Evolutionary conservation across 2,888 invertebrate genomes (phyloP).

Genomic region (Cephus pulcher): DNA sequence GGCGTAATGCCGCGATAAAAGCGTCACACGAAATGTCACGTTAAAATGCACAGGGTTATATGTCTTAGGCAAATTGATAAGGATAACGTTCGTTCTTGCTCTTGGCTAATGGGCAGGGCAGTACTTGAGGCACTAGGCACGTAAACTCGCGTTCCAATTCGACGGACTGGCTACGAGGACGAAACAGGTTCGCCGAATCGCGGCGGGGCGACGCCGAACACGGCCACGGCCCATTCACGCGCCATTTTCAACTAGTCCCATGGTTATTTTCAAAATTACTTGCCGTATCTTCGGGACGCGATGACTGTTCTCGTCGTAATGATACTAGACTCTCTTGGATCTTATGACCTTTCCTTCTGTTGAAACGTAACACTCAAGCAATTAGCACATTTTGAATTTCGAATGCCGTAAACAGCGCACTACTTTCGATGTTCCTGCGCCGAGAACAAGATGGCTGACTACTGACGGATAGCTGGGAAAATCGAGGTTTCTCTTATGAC

Average conservation of each 20-base stretch:
- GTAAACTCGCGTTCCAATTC: constrained; percentile 53
- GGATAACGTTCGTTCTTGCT: constrained; percentile 3
- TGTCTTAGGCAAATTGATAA: neutral
- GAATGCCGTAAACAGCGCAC: constrained; percentile 30
- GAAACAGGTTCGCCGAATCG: constrained; percentile 52
- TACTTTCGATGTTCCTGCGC: constrained; percentile 50
- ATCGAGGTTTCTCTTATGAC: constrained; percentile 55
- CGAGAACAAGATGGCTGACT: constrained; percentile 45
- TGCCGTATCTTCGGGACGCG: neutral
- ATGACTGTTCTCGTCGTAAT: neutral
- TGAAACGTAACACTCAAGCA: neutral
- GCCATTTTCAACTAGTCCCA: constrained; percentile 54
- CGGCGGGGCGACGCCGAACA: constrained; percentile 46
- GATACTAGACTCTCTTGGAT: neutral
- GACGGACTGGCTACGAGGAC: constrained; percentile 46
- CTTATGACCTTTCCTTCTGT: neutral
- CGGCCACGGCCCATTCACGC: constrained; percentile 44
- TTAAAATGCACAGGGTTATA: constrained; percentile 3
- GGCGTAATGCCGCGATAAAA: constrained; percentile 10
- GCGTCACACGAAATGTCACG: constrained; percentile 9
- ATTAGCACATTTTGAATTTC: constrained; percentile 14
- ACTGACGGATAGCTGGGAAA: constrained; percentile 36
- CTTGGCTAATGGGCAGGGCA: constrained; percentile 30
- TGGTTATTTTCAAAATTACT: neutral
- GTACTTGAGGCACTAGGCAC: constrained; percentile 34